Base-by-base conservation (phyloP, 1,140 invertebrate species). In the Metaphire vulgaris region DNA sequence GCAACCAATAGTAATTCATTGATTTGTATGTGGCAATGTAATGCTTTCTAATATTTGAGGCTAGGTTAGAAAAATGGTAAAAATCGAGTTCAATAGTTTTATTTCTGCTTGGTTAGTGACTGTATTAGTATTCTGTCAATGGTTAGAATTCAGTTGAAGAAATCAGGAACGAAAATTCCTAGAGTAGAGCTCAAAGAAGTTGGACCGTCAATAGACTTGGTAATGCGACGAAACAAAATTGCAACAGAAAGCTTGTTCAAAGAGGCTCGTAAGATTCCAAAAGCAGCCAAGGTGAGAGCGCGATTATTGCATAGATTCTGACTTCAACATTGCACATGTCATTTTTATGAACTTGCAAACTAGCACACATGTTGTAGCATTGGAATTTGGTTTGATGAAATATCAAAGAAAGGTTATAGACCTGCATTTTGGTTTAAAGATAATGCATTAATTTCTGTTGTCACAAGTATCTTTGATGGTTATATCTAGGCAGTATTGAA, bases 171-270 rank as follows among this genome's bases (percentile, higher is more conserved):
- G 75, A 90, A 90, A 82, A 92, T 90, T 77, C 96, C 97, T 6
- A 89, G 92, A 79, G 90, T 97, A 78, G 96, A 99, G 88, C 86
- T 99, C 26, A 91, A 92, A 83, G 95, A 98, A 89, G 95, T 97
- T 80, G 96, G 96, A 34, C 97, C 97, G 68, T 91, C 91, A n/a
- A 89, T 95, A 78, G 93, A 98, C 87, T 91, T 99, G 67, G 88
- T 88, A 30, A 82, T 98, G 0, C 89, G 95, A 77, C 89, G 97
- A 80, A 92, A 90, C 1, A 94, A 94, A 86, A 87, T 98, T 56
- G 95, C 95, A 0, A 93, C 94, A 0, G 92, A 93, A 81, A 93
- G 96, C 86, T 86, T 98, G 0, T 96, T 92, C 86, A 98, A 95
- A 83, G 89, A 90, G 82, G 90, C 96, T 0, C 92, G 91, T 79